Evolutionary conservation across 2,797 vertebrate genomes (phyloP), one percentile per base, ranked within the genome.

Genomic region (Sphenodon punctatus): DNA sequence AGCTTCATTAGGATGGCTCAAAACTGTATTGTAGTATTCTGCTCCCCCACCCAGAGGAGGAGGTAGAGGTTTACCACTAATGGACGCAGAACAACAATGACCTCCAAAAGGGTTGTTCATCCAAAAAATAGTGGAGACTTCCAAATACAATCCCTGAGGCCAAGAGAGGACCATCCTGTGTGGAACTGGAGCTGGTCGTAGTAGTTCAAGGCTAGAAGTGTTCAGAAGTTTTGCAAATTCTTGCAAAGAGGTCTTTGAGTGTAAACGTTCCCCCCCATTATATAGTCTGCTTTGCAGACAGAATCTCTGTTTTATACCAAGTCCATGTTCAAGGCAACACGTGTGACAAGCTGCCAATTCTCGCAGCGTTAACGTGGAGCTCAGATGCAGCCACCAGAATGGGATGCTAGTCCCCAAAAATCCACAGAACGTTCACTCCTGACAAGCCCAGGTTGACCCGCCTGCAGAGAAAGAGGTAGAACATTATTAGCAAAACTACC

Each of bases 391-490:
- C 8, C 10, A 43, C 51, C 25, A 45, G 27, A 4, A 25, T 32
- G 58, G 0, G 0, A 0, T 25, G 10, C 39, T 86, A 98, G 5
- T 98, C 96, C 49, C 98, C 97, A 78, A 98, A 99, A 91, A 99
- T 98, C 98, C 99, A 99, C 59, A 99, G 93, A 71, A 99, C 94
- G 71, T 99, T 99, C 82, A 99, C 98, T 58, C 99, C 98, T 0
- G 99, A 99, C 2, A 99, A 94, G 16, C 98, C 98, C 5, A 99
- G 96, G 84, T 99, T 99, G 2, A 98, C 98, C 61, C 98, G 97
- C 94, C 98, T 99, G 93, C 7, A 86, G 67, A 92, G 55, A 80
- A 2, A 39, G 27, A 58, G 55, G 8, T 7, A 4, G 53, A 39
- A 20, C 43, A 4, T 30, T 43, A 6, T 4, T 42, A 32, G 0